Evolutionary conservation across 2,888 invertebrate species (phyloP), one percentile per base, ranked within the genome.

Genomic region (Eurois occulta): DNA sequence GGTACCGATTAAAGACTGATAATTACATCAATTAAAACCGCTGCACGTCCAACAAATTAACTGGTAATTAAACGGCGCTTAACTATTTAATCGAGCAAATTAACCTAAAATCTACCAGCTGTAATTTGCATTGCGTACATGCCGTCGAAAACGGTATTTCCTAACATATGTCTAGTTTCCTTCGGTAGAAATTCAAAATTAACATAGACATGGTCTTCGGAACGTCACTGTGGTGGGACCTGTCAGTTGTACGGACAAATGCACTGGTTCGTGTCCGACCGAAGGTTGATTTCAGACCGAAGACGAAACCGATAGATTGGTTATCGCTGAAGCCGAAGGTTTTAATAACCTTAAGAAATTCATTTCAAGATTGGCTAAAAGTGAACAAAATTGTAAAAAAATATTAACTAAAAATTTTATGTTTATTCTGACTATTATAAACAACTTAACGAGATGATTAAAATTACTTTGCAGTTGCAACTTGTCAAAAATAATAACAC

Each of bases 171-270:
- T 82, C 82, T 79, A 80, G 89, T 88, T 87, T 89, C 83, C 88
- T 92, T 87, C 77, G 86, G 88, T 91, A 91, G 92, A 93, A 91
- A 92, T 92, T 92, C 87, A 85, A 90, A 91, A 92, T 92, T 93
- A 89, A 86, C 91, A 93, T 94, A 93, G 87, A 88, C 90, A 91
- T 88, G 90, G 79, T 80, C 80, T 84, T 86, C 13, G 75, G 78
- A 71, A 86, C 81, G 87, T 90, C 89, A 90, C 89, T 84, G 88
- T 84, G 86, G 84, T 84, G 87, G 82, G 71, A 78, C 72, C 72
- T 74, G 83, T 74, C 68, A 69, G 79, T 73, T 81, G 84, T 78
- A 81, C 87, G 88, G 89, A 92, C 90, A 88, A 89, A 90, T 93
- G 90, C 92, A 92, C 91, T 35, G 21, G 35, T 35, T 35, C 0